Base-by-base conservation (phyloP, 2,113 vertebrate species). In the Ceyx melanurus region DNA sequence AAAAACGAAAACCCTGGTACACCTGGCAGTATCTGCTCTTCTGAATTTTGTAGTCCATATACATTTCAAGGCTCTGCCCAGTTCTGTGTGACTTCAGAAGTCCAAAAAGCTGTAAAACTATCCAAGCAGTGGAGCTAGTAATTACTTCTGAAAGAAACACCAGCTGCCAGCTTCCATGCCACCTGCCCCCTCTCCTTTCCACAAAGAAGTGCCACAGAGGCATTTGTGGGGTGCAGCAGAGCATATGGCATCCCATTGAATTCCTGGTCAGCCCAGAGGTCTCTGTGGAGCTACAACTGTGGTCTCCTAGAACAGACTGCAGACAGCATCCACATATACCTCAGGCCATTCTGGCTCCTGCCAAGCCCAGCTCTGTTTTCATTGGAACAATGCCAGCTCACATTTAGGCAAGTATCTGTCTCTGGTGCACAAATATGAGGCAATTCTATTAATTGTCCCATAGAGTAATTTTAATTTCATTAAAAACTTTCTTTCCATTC, bases 71-170 rank as follows among this genome's bases (percentile, higher is more conserved):
- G 66, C 70, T 60, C 50, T 90, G 56, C 35, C 68, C 23, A 65
- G 50, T 51, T 84, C 54, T 25, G 45, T 46, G 42, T 23, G 35
- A 82, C 28, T 89, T 89, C 64, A 3, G 33, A 92, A 89, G 56
- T 85, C 58, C 58, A 82, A 87, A 92, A 87, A 85, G 25, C 16
- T 91, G 89, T 74, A 92, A 77, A 76, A 40, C 31, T 85, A 61
- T 84, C 78, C 78, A 91, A 80, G 51, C 10, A 2, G 37, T 40
- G 78, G 50, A 87, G 56, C 79, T 75, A 88, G 33, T 82, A 89
- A 94, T 85, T 89, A 74, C 86, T 90, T 90, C 62, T 92, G 84
- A 91, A 48, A 77, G 89, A 75, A 93, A 84, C 70, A 82, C 83
- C 95, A 95, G 83, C 78, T 93, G 95, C 81, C 89, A 85, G 57